Percentiles rank a stretch among this genome's conserved stretches.
phyloP scores from a whole-genome alignment of 2,888 invertebrate genomes.

The Noctua comes region DNA sequence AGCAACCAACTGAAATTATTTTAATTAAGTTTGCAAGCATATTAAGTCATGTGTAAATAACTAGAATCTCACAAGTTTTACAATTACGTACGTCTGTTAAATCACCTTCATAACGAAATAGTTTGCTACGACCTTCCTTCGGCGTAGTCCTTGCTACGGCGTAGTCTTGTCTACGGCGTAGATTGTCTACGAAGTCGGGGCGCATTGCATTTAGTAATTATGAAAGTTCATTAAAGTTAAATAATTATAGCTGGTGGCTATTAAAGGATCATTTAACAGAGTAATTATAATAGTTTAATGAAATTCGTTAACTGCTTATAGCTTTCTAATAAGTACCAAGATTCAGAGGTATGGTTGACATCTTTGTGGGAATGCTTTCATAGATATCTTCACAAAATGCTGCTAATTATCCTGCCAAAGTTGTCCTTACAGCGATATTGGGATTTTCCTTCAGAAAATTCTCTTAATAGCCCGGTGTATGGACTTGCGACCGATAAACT shows the following conservation, averaged over 20 bases:
- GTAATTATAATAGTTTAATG: background rate
- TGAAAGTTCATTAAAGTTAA: slow-evolving; percentile 29
- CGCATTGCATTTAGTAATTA: slow-evolving; percentile 28
- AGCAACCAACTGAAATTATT: slow-evolving; percentile 19
- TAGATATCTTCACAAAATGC: too few species aligned
- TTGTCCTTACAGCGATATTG: background rate
- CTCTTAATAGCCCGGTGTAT: background rate
- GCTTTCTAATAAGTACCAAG: background rate
- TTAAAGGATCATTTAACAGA: slow-evolving; percentile 8
- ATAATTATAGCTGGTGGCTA: slow-evolving; percentile 6
- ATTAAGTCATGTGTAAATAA: slow-evolving; percentile 48
- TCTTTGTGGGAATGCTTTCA: background rate
- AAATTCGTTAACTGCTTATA: background rate
- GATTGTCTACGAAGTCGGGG: slow-evolving; percentile 28
- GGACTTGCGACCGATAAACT: background rate
- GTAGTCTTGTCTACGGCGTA: slow-evolving; percentile 46
- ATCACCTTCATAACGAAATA: slow-evolving; percentile 44
- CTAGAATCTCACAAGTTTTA: slow-evolving; percentile 42
- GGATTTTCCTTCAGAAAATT: background rate
- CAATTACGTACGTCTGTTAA: slow-evolving; percentile 34
- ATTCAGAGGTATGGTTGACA: background rate
- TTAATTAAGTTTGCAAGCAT: slow-evolving; percentile 31
- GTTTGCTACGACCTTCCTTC: slow-evolving; percentile 50
- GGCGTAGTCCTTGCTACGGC: slow-evolving; percentile 37
- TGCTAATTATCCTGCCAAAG: background rate